Evolutionary conservation across 2,888 invertebrate species (phyloP), one percentile per base, ranked within the genome.

Genomic region (Platycnemis pennipes): DNA sequence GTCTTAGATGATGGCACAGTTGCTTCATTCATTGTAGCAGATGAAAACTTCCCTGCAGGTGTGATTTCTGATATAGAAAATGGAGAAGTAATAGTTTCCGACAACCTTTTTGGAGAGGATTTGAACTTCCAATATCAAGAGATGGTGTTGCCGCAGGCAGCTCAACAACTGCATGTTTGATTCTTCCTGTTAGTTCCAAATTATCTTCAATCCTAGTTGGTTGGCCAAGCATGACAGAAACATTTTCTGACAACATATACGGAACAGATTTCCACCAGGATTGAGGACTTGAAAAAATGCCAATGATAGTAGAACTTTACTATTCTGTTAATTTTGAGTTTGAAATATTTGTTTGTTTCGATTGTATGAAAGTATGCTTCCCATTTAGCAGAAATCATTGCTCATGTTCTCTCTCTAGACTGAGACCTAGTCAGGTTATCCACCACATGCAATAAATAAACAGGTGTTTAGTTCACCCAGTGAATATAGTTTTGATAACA

Each of bases 51-150:
- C 22, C 97, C 97, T 8, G 96, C 96, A 26, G 96, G 96, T 1
- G 95, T 97, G 56, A 97, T 97, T 16, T 95, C 97, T 94, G 97
- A 97, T 95, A 96, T 97, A 95, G 96, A 96, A 19, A 97, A 97
- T 95, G 96, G 96, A 1, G 97, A 97, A 95, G 96, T 96, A n/a
- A 96, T 97, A 37, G 96, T 96, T 5, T 96, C 97, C 2, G 97
- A 97, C 77, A 94, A 94, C 86, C 94, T 95, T 8, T 95, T 95
- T 88, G 94, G 94, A 7, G 95, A 95, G 49, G 95, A 95, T 16
- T 94, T 95, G 85, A 94, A 94, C 94, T 94, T 95, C 91, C 94
- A 95, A 53, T 95, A 94, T 56, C 95, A 94, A n/a, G 95, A 95
- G 86, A 89, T 95, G 44, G 94, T 94, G 31, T 94, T 94, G n/a